phyloP scores from a whole-genome alignment of 2,888 invertebrate genomes.

The Cancer borealis region DNA sequence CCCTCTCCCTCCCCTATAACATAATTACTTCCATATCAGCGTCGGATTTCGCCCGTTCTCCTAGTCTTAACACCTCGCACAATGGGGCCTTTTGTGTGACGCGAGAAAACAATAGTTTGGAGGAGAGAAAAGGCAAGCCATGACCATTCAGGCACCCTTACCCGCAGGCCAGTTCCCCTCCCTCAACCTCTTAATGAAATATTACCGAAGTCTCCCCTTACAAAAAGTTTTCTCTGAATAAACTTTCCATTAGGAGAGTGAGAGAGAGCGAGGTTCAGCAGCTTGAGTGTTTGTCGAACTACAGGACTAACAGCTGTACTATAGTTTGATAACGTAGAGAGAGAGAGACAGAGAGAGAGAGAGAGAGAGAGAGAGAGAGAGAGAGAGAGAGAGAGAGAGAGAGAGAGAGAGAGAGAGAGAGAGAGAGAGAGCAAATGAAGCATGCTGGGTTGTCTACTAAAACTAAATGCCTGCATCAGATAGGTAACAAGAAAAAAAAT shows the following conservation, averaged over 20 bases:
- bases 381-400: constrained; percentile 8
- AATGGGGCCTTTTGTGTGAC: constrained; percentile 52
- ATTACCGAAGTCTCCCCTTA: constrained; percentile 39
- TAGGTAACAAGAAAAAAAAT: not conserved
- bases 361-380: not conserved
- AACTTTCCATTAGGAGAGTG: constrained; percentile 41
- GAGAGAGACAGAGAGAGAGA: not conserved
- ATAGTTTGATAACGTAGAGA: not conserved
- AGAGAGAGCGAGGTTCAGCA: not conserved
- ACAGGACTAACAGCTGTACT: constrained; percentile 24
- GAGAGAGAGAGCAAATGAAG: not conserved
- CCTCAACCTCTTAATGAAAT: constrained; percentile 49
- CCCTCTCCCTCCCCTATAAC: constrained; percentile 42
- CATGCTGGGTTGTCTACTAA: not conserved
- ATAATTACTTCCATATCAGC: constrained; percentile 68
- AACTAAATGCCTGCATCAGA: not conserved
- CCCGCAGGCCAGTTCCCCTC: constrained; percentile 11
- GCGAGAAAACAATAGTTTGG: constrained; percentile 58
- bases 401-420: constrained; percentile 27
- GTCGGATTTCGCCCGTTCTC: constrained; percentile 60
- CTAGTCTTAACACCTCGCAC: constrained; percentile 63
- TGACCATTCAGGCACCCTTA: constrained; percentile 36
- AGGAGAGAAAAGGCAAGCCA: constrained; percentile 31
- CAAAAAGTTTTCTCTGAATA: constrained; percentile 38
- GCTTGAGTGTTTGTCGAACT: constrained; percentile 13